Conservation (phyloP, 2,113 vertebrate genomes). For the Anguilla japonica region DNA sequence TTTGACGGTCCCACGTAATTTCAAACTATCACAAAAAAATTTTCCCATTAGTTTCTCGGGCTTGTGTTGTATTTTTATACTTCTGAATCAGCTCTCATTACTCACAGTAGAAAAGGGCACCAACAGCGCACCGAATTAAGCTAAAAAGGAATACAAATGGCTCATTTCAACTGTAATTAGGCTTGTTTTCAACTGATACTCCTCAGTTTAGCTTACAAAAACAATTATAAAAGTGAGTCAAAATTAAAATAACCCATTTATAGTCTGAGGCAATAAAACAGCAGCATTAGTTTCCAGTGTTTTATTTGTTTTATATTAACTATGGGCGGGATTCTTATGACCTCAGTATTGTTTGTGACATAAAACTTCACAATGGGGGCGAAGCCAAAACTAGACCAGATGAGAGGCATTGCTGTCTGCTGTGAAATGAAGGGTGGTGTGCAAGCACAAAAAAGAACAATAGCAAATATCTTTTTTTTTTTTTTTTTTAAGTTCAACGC, state of each 20-base stretch:
- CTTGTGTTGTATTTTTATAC: too few relatives aligned
- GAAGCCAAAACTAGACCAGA: not conserved
- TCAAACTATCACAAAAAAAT: too few relatives aligned
- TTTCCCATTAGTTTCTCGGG: too few relatives aligned
- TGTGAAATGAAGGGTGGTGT: not conserved
- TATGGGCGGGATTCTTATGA: constrained; percentile 9
- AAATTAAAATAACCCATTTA: not conserved
- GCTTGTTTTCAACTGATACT: not conserved
- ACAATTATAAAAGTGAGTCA: too few relatives aligned
- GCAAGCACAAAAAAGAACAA: not conserved
- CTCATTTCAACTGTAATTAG: not conserved
- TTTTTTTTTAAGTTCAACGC: not conserved
- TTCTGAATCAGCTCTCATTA: not conserved
- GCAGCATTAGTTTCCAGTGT: not conserved
- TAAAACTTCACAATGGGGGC: not conserved
- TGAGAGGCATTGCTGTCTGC: not conserved
- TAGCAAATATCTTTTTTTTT: not conserved
- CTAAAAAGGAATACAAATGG: not conserved
- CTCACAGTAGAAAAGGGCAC: not conserved
- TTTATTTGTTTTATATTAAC: constrained; percentile 19
- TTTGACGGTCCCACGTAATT: too few relatives aligned
- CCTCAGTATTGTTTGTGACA: not conserved
- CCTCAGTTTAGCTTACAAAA: not conserved
- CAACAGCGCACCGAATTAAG: not conserved
- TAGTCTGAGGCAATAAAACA: not conserved